Base-by-base conservation (phyloP, 2,888 invertebrate species). In the Calliscelio sp. region DNA sequence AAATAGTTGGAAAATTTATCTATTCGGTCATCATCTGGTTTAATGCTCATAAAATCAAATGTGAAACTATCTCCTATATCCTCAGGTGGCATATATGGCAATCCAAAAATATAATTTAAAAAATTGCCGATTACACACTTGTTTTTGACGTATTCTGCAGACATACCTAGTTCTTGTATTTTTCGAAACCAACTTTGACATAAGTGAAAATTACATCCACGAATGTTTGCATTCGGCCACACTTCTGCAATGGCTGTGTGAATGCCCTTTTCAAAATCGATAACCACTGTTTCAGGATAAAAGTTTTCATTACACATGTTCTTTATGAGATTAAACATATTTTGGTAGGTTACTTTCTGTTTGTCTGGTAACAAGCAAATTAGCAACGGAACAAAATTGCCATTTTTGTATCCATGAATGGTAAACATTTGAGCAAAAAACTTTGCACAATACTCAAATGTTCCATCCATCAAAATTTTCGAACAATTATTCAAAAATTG, bases 301-400 rank as follows among this genome's bases (percentile, higher is more conserved):
- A 73, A 73, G 5, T 18, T 28, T 10, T 18, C 18, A 10, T 57
- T 10, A 14, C 49, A 73, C 6, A 63, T 4, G 1, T 51, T 35
- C 14, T 25, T 51, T 11, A 74, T 25, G 0, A n/a, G 18, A 8
- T 10, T 0, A 44, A 73, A 73, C 20, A 74, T 1, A 25, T 74
- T 35, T 16, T 2, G 1, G 18, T 74, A 63, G 0, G 46, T 63
- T 10, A 11, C 25, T 41, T 59, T 16, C 38, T 16, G 18, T 16
- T 77, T 77, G 51, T 77, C 20, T 14, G 66, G 46, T 16, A 77
- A 32, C 11, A 77, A 46, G 22, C 66, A 77, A 59, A 65, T 65
- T 14, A 59, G 1, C 1, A 61, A 20, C 0, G 63, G 63, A 0
- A 74, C 38, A 49, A 25, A 74, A 28, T 74, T 2, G 14, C 22